Conservation (phyloP, 2,113 vertebrate species). For the Seriola rivoliana region DNA sequence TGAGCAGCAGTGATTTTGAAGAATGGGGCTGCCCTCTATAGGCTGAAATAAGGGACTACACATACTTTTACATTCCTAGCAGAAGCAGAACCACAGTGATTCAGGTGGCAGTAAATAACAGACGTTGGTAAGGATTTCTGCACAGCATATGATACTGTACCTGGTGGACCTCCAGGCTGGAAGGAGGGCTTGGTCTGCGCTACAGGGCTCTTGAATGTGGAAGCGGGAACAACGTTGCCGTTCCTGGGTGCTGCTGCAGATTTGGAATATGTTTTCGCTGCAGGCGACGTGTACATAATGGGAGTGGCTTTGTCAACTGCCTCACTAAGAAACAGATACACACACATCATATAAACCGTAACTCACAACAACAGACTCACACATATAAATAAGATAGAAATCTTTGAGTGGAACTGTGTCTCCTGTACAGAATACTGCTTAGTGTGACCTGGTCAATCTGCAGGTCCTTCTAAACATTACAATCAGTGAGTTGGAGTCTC, state of each 20-base stretch:
- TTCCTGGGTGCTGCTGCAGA: constrained; percentile 67
- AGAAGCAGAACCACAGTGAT: neutral
- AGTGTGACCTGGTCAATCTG: neutral
- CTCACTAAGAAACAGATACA: constrained; percentile 76
- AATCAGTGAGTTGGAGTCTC: constrained; percentile 40
- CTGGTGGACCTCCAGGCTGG: constrained; percentile 63
- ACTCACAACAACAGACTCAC: constrained; percentile 5
- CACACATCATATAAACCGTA: constrained; percentile 20
- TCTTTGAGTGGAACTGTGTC: neutral
- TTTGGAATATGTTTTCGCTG: constrained; percentile 79
- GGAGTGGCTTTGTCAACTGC: constrained; percentile 78
- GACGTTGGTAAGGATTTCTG: constrained; percentile 36
- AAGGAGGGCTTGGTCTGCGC: constrained; percentile 68
- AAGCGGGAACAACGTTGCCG: constrained; percentile 63
- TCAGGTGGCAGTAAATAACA: neutral
- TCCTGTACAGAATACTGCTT: neutral
- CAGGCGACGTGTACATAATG: constrained; percentile 54
- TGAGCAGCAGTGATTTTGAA: constrained; percentile 18
- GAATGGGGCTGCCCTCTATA: constrained; percentile 67
- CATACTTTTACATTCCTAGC: no score
- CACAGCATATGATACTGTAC: constrained; percentile 41
- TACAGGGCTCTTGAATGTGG: constrained; percentile 64
- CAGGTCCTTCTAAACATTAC: neutral
- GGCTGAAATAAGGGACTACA: constrained; percentile 48
- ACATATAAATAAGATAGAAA: neutral